These are phyloP conservation scores for Cosmopolites sordidus DNA, from an alignment of 2,888 invertebrate genomes.

Conservation along the genomic window DNA sequence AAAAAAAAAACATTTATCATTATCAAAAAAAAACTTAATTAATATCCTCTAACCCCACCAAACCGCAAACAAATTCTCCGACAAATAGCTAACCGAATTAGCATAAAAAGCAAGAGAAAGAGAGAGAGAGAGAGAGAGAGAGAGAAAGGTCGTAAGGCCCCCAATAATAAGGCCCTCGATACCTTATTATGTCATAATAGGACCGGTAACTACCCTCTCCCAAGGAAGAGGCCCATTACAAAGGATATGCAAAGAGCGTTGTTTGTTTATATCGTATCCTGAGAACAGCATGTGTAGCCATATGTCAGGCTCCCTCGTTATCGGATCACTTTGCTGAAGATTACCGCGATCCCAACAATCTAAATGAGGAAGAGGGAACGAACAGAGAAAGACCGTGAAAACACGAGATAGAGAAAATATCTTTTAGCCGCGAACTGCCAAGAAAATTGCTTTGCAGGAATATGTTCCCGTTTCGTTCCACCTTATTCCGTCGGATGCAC, in stretches of 20 bases:
- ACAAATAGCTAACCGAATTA: slow-evolving; percentile 30
- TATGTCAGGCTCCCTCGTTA: slow-evolving; percentile 47
- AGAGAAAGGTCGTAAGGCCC: slow-evolving; percentile 32
- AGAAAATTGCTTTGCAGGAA: slow-evolving; percentile 44
- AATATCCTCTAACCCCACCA: slow-evolving; percentile 20
- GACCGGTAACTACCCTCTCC: slow-evolving; percentile 41
- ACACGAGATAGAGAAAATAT: slow-evolving; percentile 38
- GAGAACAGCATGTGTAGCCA: slow-evolving; percentile 47
- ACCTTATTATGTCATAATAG: slow-evolving; percentile 47
- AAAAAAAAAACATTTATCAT: slow-evolving; percentile 24
- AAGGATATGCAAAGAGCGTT: slow-evolving; percentile 49
- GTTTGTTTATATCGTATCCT: slow-evolving; percentile 49
- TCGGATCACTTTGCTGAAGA: slow-evolving; percentile 48
- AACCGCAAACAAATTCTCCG: slow-evolving; percentile 26
- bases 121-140: slow-evolving; percentile 4
- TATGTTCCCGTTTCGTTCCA: slow-evolving; percentile 30
- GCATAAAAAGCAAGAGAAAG: slow-evolving; percentile 29
- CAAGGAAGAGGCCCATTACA: slow-evolving; percentile 41
- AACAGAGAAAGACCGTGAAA: slow-evolving; percentile 18
- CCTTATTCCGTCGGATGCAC: slow-evolving; percentile 35
- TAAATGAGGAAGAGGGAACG: slow-evolving; percentile 34
- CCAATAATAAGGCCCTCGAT: slow-evolving; percentile 40
- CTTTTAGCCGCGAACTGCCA: slow-evolving; percentile 42
- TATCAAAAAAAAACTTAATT: slow-evolving; percentile 25
- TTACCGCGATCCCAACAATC: slow-evolving; percentile 46